Percentiles rank a stretch among this genome's conserved stretches.
Conservation (phyloP, 1,140 invertebrate genomes). For the Neomicropteryx cornuta region DNA sequence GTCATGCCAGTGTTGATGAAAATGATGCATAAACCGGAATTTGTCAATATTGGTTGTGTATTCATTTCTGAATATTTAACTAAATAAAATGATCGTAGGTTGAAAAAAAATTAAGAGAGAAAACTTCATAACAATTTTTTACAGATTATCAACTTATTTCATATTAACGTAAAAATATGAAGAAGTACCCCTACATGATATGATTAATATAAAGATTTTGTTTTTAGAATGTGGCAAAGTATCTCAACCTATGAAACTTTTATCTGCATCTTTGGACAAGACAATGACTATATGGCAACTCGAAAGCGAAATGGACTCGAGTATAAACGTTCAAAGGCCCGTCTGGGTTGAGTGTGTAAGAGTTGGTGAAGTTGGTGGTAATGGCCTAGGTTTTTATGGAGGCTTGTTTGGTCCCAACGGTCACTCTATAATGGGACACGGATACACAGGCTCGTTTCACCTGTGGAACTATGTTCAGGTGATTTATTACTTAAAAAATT, state of each 20-base stretch:
- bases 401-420: conserved; percentile 67
- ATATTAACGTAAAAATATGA: no score
- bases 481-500: conserved; percentile 13
- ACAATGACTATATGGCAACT: conserved; percentile 86
- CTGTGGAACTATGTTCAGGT: conserved; percentile 65
- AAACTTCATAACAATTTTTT: no score
- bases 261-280: conserved; percentile 91
- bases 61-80: no score
- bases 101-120: no score
- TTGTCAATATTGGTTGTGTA: no score
- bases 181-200: no score
- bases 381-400: conserved; percentile 86
- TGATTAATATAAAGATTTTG: no score
- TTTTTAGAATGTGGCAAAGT: conserved; percentile 5
- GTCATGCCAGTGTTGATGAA: no score
- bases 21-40: no score
- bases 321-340: conserved; percentile 20
- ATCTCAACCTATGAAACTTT: conserved; percentile 42
- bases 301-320: conserved; percentile 29
- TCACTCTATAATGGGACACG: conserved; percentile 66
- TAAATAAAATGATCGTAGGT: no score
- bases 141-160: no score
- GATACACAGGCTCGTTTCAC: conserved; percentile 88
- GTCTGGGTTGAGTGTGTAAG: conserved; percentile 76
- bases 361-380: conserved; percentile 86